phyloP scores from a whole-genome alignment of 2,888 invertebrate species.

The Cacoxenus indagator region DNA sequence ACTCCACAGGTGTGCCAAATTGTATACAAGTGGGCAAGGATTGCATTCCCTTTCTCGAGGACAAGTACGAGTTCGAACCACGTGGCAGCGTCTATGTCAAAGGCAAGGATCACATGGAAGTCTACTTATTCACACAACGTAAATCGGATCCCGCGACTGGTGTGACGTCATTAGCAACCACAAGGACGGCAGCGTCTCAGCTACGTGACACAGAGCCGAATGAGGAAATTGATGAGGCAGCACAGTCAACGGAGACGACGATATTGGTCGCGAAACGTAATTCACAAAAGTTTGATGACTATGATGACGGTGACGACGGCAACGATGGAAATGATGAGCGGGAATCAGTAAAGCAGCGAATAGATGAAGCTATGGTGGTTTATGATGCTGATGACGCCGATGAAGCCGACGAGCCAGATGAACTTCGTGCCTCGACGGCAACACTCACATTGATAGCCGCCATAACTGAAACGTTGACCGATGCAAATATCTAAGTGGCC shows the following conservation, averaged over 20 bases:
- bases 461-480: constrained; percentile 22
- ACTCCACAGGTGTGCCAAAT: constrained; percentile 92
- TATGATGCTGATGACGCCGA: neutral
- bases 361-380: no score
- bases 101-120: constrained; percentile 96
- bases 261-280: constrained; percentile 37
- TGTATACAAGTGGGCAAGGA: constrained; percentile 87
- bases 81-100: constrained; percentile 96
- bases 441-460: constrained; percentile 23
- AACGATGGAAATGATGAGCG: neutral
- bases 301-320: neutral
- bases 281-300: neutral
- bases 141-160: constrained; percentile 36
- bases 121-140: constrained; percentile 76
- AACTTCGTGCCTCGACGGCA: neutral
- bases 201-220: constrained; percentile 8
- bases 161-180: constrained; percentile 26
- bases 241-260: constrained; percentile 53
- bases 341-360: no score
- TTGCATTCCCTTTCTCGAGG: constrained; percentile 79
- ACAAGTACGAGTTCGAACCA: constrained; percentile 88
- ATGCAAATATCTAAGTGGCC: neutral
- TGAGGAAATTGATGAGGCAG: constrained; percentile 42
- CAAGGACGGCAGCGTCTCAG: constrained; percentile 14
- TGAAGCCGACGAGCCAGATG: neutral